phyloP scores from a whole-genome alignment of 2,113 vertebrate genomes.

The Semnornis frantzii region DNA sequence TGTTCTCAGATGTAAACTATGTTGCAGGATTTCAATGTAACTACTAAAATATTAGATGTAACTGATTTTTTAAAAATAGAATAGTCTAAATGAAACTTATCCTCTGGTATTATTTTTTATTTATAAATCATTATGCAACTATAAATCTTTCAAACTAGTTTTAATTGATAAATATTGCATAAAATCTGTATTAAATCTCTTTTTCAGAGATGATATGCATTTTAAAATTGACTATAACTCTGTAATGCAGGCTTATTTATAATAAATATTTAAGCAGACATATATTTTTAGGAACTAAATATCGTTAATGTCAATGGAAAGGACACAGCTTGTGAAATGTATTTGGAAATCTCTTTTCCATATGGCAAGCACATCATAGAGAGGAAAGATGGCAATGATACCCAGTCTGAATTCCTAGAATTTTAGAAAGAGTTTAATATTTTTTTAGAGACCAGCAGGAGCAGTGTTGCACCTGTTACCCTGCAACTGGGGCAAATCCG shows the following conservation, averaged over 20 bases:
- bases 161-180: constrained; percentile 60
- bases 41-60: constrained; percentile 44
- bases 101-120: constrained; percentile 44
- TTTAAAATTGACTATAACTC: constrained; percentile 24
- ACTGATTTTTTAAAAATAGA: neutral
- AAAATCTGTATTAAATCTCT: constrained; percentile 4
- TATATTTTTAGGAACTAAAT: constrained; percentile 36
- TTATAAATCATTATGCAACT: constrained; percentile 56
- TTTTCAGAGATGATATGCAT: neutral
- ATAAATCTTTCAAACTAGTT: constrained; percentile 22
- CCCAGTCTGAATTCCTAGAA: neutral
- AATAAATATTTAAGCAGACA: constrained; percentile 40
- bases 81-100: constrained; percentile 23
- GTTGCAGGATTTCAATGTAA: constrained; percentile 10
- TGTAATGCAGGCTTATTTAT: neutral
- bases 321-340: neutral
- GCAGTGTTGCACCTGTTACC: neutral
- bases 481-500: neutral
- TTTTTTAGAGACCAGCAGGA: neutral
- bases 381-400: neutral
- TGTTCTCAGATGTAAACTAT: constrained; percentile 9
- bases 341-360: neutral
- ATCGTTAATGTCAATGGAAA: neutral
- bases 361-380: neutral
- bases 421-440: neutral